phyloP scores from a whole-genome alignment of 2,888 invertebrate genomes.

The Caenorhabditis japonica region DNA sequence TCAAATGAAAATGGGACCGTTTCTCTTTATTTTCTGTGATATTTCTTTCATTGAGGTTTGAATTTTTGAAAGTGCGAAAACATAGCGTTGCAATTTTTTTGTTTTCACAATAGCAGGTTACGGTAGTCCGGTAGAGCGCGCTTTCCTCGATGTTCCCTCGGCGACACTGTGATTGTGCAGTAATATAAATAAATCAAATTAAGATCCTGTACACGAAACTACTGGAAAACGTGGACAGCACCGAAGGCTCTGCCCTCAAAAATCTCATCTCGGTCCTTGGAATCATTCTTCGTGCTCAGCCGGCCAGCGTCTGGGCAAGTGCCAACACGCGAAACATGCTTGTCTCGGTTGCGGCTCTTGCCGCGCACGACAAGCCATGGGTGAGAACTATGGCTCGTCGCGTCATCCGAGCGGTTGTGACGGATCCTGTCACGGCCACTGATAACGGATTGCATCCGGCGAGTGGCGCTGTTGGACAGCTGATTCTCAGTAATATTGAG shows the following conservation, averaged over 20 bases:
- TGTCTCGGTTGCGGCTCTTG: conserved; percentile 65
- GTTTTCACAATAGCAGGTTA: too few species aligned
- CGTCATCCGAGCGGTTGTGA: conserved; percentile 68
- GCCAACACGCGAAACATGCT: conserved; percentile 65
- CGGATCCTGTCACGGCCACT: conserved; percentile 70
- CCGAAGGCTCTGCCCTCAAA: conserved; percentile 66
- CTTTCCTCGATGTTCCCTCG: too few species aligned
- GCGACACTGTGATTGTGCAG: too few species aligned
- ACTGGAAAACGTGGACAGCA: conserved; percentile 59
- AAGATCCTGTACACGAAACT: conserved; percentile 70
- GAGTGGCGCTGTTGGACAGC: conserved; percentile 62
- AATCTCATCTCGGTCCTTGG: conserved; percentile 68
- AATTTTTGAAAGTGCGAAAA: too few species aligned
- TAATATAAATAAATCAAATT: conserved; percentile 14
- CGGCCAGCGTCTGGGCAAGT: conserved; percentile 65
- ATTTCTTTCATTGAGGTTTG: too few species aligned
- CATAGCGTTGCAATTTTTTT: too few species aligned
- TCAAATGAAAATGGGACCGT: too few species aligned
- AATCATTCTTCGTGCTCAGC: conserved; percentile 68
- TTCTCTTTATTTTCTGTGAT: too few species aligned
- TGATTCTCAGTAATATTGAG: conserved; percentile 62
- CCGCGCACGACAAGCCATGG: conserved; percentile 71
- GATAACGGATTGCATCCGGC: conserved; percentile 71
- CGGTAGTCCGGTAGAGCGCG: too few species aligned
- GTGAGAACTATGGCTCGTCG: conserved; percentile 72